Base-by-base conservation (phyloP, 1,140 invertebrate species). In the Coelopa frigida region DNA sequence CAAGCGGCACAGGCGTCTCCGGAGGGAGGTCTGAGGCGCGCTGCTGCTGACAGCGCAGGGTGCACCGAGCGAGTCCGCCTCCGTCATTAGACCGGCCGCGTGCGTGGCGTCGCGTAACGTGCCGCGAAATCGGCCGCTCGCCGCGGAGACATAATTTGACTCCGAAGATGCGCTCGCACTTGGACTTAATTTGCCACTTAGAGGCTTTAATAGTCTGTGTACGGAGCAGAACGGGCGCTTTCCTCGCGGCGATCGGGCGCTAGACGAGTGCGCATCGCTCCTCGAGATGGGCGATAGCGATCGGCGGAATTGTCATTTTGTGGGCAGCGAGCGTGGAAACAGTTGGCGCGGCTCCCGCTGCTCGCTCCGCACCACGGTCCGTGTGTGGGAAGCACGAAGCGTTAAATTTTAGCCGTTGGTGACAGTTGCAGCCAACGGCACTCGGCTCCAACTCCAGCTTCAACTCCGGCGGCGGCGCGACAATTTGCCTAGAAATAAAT, bases 241-340 rank as follows among this genome's bases (percentile, higher is more conserved):
- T n/a, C n/a, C n/a, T n/a, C n/a, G n/a, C n/a, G n/a, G n/a, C n/a
- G n/a, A n/a, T n/a, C n/a, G n/a, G n/a, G n/a, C n/a, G n/a, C n/a
- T n/a, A n/a, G n/a, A n/a, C n/a, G n/a, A 27, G 11, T 10, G 20
- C 7, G 8, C 24, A 11, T 38, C 14, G 17, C 24, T 18, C 5
- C 6, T 18, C 17, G n/a, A n/a, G n/a, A n/a, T n/a, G n/a, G n/a
- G n/a, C n/a, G n/a, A n/a, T n/a, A n/a, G n/a, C n/a, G n/a, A n/a
- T n/a, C n/a, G n/a, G n/a, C n/a, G 42, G 40, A 43, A 35, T 32
- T 44, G 42, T 44, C 41, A 44, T 49, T 49, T 49, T 43, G 48
- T 49, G 48, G 48, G 41, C 42, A 49, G 41, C 42, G 41, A 49
- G 48, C 48, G 48, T 49, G 48, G 48, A 44, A 49, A 49, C 48